Percentiles rank a stretch among this genome's conserved stretches.
Conservation (phyloP, 1,140 invertebrate genomes). For the Macrocentrus cingulum region DNA sequence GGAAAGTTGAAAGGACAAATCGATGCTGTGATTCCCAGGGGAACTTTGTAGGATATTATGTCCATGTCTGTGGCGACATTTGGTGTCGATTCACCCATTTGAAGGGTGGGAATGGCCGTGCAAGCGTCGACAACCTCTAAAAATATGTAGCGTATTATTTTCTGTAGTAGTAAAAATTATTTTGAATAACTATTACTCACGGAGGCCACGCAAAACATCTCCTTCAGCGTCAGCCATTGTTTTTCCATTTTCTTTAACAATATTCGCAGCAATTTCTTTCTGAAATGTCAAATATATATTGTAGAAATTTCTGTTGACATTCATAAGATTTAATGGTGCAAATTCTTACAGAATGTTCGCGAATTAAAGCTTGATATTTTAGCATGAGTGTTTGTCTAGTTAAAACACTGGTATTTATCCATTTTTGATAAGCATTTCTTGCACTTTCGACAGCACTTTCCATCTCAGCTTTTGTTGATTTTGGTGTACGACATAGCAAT, state of each 20-base stretch:
- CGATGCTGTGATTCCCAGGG: slow-evolving; percentile 83
- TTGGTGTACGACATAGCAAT: slow-evolving; percentile 81
- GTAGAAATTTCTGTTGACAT: neutral
- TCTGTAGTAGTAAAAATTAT: too few species aligned
- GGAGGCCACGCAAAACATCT: slow-evolving; percentile 94
- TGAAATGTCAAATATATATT: slow-evolving; percentile 23
- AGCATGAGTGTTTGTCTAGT: slow-evolving; percentile 96
- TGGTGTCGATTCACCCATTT: slow-evolving; percentile 89
- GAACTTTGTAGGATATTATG: slow-evolving; percentile 83
- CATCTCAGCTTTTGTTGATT: slow-evolving; percentile 90
- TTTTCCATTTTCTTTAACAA: slow-evolving; percentile 97
- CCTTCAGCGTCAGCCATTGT: slow-evolving; percentile 96
- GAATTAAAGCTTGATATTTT: slow-evolving; percentile 80
- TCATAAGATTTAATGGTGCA: too few species aligned
- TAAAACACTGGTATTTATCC: slow-evolving; percentile 91
- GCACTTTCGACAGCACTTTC: slow-evolving; percentile 84
- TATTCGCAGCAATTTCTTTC: slow-evolving; percentile 86
- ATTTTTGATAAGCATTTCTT: slow-evolving; percentile 80
- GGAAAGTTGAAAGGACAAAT: slow-evolving; percentile 97
- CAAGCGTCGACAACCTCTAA: slow-evolving; percentile 96
- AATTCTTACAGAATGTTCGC: slow-evolving; percentile 69
- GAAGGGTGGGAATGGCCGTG: slow-evolving; percentile 87
- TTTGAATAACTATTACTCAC: too few species aligned
- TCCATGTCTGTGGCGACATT: slow-evolving; percentile 95
- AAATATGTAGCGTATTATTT: too few species aligned